Conservation (phyloP, 2,113 vertebrate genomes). For the Varanus komodoensis region DNA sequence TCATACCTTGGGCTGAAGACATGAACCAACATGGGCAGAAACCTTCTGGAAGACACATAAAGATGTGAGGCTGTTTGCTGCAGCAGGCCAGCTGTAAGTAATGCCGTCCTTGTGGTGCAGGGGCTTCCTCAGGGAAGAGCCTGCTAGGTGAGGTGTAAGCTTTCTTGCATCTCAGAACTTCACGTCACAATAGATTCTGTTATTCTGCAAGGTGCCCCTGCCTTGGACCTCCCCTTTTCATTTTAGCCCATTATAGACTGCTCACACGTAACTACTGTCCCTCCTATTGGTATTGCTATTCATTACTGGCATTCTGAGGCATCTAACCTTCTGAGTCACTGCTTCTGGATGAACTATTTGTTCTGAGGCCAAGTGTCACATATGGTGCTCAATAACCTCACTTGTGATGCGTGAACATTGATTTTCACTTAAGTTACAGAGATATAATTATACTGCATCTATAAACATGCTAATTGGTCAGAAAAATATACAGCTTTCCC, state of each 20-base stretch:
- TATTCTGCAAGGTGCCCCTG: neutral
- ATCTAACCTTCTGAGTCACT: neutral
- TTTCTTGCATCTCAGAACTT: neutral
- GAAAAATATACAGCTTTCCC: neutral
- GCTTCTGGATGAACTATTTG: neutral
- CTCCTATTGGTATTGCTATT: neutral
- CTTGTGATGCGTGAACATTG: neutral
- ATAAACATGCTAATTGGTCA: constrained; percentile 32
- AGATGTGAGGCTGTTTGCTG: neutral
- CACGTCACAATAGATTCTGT: neutral
- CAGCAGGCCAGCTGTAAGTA: neutral
- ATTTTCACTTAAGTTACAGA: neutral
- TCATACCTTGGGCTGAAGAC: too few relatives aligned
- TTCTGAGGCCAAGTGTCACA: constrained; percentile 17
- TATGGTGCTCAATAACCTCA: constrained; percentile 8
- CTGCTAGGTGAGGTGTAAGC: neutral
- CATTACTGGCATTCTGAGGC: neutral
- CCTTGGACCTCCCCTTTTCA: neutral
- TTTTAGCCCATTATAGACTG: neutral
- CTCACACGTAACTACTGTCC: neutral
- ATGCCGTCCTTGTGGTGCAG: neutral
- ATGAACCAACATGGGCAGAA: neutral
- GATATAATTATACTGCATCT: neutral
- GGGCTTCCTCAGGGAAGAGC: neutral
- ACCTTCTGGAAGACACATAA: neutral